Conservation (phyloP, 35 echinoderm and acorn worm genomes). For the Anneissia japonica region DNA sequence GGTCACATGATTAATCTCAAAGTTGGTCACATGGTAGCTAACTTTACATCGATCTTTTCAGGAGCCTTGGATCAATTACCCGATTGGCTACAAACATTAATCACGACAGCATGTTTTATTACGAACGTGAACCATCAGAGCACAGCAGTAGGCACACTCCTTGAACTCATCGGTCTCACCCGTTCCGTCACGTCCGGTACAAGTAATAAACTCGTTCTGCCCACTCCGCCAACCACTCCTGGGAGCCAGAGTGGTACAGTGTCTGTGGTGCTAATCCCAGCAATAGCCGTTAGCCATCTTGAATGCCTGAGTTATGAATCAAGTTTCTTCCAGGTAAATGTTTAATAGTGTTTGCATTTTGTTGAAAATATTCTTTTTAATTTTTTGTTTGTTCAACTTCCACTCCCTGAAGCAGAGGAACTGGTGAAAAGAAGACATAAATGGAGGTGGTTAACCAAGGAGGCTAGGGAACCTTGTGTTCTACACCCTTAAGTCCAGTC, state of each 20-base stretch:
- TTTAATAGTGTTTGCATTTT: background rate
- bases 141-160: slow-evolving; percentile 66
- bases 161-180: slow-evolving; percentile 88
- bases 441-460: too few relatives aligned
- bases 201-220: slow-evolving; percentile 56
- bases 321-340: slow-evolving; percentile 80
- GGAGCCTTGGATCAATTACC: slow-evolving; percentile 68
- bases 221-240: slow-evolving; percentile 79
- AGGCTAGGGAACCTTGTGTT: too few relatives aligned
- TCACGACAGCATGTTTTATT: slow-evolving; percentile 81
- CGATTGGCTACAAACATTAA: slow-evolving; percentile 76
- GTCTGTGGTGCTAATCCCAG: slow-evolving; percentile 88
- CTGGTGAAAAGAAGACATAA: too few relatives aligned
- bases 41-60: background rate
- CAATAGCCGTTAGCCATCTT: slow-evolving; percentile 77
- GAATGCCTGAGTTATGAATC: slow-evolving; percentile 71
- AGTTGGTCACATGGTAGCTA: too few relatives aligned
- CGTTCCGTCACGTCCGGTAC: slow-evolving; percentile 67
- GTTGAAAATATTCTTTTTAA: too few relatives aligned
- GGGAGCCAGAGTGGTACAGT: slow-evolving; percentile 49
- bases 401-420: too few relatives aligned
- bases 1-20: too few relatives aligned
- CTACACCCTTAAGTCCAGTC: too few relatives aligned
- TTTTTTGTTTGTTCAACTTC: too few relatives aligned
- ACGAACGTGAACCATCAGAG: slow-evolving; percentile 72